phyloP scores from a whole-genome alignment of 2,888 invertebrate genomes.

The Meta bourneti region DNA sequence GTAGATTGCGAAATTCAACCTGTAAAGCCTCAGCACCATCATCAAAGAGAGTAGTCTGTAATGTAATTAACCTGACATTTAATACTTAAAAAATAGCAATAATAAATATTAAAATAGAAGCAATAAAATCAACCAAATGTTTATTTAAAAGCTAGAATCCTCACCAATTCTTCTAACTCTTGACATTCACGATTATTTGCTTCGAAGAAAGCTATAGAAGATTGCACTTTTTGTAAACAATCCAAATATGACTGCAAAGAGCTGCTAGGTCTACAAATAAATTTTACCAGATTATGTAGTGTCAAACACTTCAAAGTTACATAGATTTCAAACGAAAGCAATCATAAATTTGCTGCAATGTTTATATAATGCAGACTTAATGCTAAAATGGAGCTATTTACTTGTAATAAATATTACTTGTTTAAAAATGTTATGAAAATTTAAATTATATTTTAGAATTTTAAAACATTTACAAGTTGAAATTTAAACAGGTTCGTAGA shows the following conservation, averaged over 20 bases:
- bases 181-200: constrained; percentile 95
- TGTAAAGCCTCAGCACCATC: constrained; percentile 91
- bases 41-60: constrained; percentile 78
- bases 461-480: too few relatives aligned
- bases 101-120: background rate
- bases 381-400: too few relatives aligned
- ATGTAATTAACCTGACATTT: constrained; percentile 50
- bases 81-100: background rate
- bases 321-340: background rate
- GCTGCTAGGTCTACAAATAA: constrained; percentile 81
- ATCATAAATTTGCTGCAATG: too few relatives aligned
- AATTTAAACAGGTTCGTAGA: too few relatives aligned
- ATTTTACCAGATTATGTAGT: background rate
- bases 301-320: background rate
- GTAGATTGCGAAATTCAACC: constrained; percentile 91
- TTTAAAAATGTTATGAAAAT: too few relatives aligned
- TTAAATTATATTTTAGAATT: too few relatives aligned
- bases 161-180: constrained; percentile 94
- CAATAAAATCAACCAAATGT: background rate
- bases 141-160: constrained; percentile 79
- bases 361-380: too few relatives aligned
- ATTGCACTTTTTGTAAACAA: constrained; percentile 90
- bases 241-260: constrained; percentile 84
- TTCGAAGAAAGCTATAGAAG: constrained; percentile 94
- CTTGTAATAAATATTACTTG: too few relatives aligned